Base-by-base conservation (phyloP, 2,113 vertebrate genomes). In the Leptobrachium ailaonicum region DNA sequence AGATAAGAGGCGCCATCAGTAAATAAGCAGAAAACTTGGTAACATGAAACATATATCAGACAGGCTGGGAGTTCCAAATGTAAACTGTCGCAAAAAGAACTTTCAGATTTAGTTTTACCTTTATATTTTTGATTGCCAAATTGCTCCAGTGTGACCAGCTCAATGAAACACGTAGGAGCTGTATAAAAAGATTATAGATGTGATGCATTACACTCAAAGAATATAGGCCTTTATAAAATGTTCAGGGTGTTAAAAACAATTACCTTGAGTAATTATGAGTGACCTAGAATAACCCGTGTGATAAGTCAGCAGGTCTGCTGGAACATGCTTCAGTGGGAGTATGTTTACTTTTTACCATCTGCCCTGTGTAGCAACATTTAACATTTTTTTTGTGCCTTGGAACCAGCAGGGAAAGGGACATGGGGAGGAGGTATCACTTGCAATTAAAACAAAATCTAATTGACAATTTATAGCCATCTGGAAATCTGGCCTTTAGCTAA, bases 391-490 rank as follows among this genome's bases (percentile, higher is more conserved):
- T 32, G 20, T 76, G 63, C 74, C 32, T 76, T 76, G 44, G 6
- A 14, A 76, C 53, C 63, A 76, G 74, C 44, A 53, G 45, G 44
- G 32, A 54, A 12, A 41, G 50, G 44, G 20, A 66, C 47, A 76
- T 41, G 32, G 44, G 44, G 60, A 66, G 74, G 45, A 66, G 44
- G 63, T 12, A 75, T 4, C 62, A 76, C 63, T 76, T 66, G 45
- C 62, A 76, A 76, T 76, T 76, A 66, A 45, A 76, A 75, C 41
- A 53, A 3, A 64, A 66, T 66, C 20, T 66, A 76, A 76, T 66
- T 76, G 74, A 66, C 74, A 76, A 54, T 76, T 76, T 67, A 54
- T 4, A 54, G 44, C 74, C 62, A 76, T 76, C 74, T 76, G 74
- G 74, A 66, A 66, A 66, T 5, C 63, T 66, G 53, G 63, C 74